Conservation (phyloP, 1,140 invertebrate genomes). For the Drosophila asahinai region DNA sequence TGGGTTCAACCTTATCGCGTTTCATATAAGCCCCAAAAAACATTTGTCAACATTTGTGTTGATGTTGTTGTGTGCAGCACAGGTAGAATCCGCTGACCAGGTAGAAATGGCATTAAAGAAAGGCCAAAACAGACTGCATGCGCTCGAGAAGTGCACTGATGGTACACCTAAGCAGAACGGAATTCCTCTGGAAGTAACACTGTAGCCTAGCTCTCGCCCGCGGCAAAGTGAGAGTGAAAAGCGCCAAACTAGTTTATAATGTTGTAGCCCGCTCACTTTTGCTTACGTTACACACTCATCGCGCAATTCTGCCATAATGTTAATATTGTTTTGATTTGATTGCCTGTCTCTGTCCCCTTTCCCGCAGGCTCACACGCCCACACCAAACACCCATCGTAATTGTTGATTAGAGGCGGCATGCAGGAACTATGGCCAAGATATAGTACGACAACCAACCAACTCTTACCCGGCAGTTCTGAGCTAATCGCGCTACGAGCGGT, state of each 20-base stretch:
- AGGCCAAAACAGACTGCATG: slow-evolving; percentile 14
- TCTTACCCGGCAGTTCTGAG: slow-evolving; percentile 47
- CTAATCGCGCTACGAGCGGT: slow-evolving; percentile 20
- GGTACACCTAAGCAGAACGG: background rate
- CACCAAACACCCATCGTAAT: background rate
- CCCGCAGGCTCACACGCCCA: slow-evolving; percentile 12
- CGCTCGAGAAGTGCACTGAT: slow-evolving; percentile 16
- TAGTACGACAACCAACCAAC: slow-evolving; percentile 8
- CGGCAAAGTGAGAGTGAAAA: slow-evolving; percentile 40
- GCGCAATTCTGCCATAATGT: slow-evolving; percentile 10
- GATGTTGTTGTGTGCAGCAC: background rate
- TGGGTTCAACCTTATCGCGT: slow-evolving; percentile 63
- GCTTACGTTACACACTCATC: slow-evolving; percentile 38
- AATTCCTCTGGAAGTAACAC: background rate
- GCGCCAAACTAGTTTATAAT: slow-evolving; percentile 57
- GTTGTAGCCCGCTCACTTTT: slow-evolving; percentile 54
- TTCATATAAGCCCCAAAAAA: slow-evolving; percentile 34
- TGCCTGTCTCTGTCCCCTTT: background rate
- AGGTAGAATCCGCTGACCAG: slow-evolving; percentile 43
- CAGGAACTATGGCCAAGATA: slow-evolving; percentile 6
- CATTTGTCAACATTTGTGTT: slow-evolving; percentile 20
- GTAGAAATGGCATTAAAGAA: slow-evolving; percentile 16
- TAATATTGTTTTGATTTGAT: slow-evolving; percentile 17
- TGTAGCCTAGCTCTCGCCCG: slow-evolving; percentile 14
- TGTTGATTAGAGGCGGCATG: slow-evolving; percentile 23